phyloP scores from a whole-genome alignment of 2,113 vertebrate species.

The Gobio gobio region DNA sequence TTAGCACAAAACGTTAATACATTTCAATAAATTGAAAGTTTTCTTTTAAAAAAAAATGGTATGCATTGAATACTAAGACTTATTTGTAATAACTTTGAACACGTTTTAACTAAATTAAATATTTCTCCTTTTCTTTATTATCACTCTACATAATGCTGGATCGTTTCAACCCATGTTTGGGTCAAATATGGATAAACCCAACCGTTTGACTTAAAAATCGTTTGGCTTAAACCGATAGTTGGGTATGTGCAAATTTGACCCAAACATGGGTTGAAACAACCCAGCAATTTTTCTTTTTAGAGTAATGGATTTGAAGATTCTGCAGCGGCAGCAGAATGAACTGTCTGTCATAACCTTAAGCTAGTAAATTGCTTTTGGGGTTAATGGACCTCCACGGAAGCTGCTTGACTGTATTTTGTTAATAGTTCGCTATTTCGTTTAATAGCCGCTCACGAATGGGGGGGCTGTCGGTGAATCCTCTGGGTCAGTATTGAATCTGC shows the following conservation, averaged over 20 bases:
- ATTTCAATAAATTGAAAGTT: too few species aligned
- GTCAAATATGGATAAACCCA: neutral
- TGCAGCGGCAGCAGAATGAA: conserved; percentile 61
- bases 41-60: too few species aligned
- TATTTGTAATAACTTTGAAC: too few species aligned
- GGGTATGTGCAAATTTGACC: too few species aligned
- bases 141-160: too few species aligned
- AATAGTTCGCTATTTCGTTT: conserved; percentile 73
- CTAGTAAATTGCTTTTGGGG: conserved; percentile 63
- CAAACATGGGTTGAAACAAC: too few species aligned
- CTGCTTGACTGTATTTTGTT: conserved; percentile 64
- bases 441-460: conserved; percentile 71
- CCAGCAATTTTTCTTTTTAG: too few species aligned
- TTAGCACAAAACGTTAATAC: neutral
- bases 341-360: conserved; percentile 56
- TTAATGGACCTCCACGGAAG: conserved; percentile 68
- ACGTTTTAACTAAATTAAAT: neutral
- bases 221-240: too few species aligned
- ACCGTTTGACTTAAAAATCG: too few species aligned
- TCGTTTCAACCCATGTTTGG: too few species aligned
- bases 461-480: conserved; percentile 58
- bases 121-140: neutral
- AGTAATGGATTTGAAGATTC: conserved; percentile 48
- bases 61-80: conserved; percentile 23
- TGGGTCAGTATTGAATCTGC: conserved; percentile 57